Evolutionary conservation across 2,797 vertebrate species (phyloP), one percentile per base, ranked within the genome.

Genomic region (Triplophysa bombifrons): DNA sequence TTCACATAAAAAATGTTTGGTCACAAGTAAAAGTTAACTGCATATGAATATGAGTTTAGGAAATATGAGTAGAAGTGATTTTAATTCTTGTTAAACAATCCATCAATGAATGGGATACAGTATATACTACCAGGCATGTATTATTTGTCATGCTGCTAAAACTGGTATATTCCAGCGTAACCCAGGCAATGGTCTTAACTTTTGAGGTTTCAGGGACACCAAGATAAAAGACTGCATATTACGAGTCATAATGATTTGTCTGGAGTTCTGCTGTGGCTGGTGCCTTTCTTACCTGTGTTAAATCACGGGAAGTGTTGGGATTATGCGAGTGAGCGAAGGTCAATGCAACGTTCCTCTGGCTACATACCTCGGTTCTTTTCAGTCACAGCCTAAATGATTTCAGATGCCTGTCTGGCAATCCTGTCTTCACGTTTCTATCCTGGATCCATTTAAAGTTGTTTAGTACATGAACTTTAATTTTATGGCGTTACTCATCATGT

Each of bases 331-430:
- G 27, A 56, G 17, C n/a, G 17, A 14, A 53, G 69, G 22, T 83
- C 75, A 81, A 2, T 78, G 56, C 58, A 70, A 20, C 38, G 75
- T 77, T 67, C 58, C 51, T 74, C 56, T 72, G 64, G 17, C 60
- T 64, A 50, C 53, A 77, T 82, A 60, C 70, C 69, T 74, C 58
- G 38, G 67, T 19, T 69, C 34, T 79, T 56, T 70, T 84, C 71
- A 78, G 56, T 65, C 76, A 71, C 22, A 46, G 14, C 64, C 27
- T 72, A 80, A 72, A 61, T 81, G 56, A 73, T 58, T 82, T 76
- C 76, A 82, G 74, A 78, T 82, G 67, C 66, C 66, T 66, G 65
- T 80, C 74, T 80, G 74, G 41, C 63, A 66, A 20, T 60, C 20
- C 17, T 19, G 76, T 66, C 78, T 71, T 64, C 74, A 46, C n/a